Conservation (phyloP, 2,113 vertebrate species). For the Acanthisitta chloris region DNA sequence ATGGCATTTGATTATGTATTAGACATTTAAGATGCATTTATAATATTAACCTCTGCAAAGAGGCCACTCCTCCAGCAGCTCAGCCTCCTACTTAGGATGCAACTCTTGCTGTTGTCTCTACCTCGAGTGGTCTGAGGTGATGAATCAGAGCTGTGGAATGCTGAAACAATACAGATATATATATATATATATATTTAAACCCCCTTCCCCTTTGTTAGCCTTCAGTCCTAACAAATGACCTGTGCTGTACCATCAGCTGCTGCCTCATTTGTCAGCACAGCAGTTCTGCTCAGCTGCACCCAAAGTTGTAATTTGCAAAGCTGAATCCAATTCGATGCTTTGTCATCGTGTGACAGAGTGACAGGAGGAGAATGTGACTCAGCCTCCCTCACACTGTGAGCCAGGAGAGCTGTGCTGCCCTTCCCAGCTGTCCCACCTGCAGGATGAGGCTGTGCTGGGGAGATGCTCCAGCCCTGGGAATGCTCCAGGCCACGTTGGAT, state of each 20-base stretch:
- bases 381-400: rapidly evolving
- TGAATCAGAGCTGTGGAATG: slow-evolving; percentile 53
- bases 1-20: slow-evolving; percentile 55
- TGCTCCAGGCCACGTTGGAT: not conserved
- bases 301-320: not conserved
- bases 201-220: too few species aligned
- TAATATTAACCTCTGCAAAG: slow-evolving; percentile 66
- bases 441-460: not conserved
- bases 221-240: slow-evolving; percentile 52
- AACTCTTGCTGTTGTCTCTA: slow-evolving; percentile 7
- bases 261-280: not conserved
- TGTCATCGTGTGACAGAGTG: not conserved
- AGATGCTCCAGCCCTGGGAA: not conserved
- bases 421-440: not conserved
- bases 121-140: slow-evolving; percentile 31
- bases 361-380: not conserved
- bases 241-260: not conserved
- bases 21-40: slow-evolving; percentile 70
- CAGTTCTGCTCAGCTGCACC: not conserved
- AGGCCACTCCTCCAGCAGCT: slow-evolving; percentile 31
- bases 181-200: too few species aligned
- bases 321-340: not conserved
- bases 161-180: not conserved
- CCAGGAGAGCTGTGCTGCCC: not conserved
- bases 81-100: slow-evolving; percentile 57